These are phyloP conservation scores for Trisateles emortualis DNA, from an alignment of 2,888 invertebrate species.

Conservation along the genomic window DNA sequence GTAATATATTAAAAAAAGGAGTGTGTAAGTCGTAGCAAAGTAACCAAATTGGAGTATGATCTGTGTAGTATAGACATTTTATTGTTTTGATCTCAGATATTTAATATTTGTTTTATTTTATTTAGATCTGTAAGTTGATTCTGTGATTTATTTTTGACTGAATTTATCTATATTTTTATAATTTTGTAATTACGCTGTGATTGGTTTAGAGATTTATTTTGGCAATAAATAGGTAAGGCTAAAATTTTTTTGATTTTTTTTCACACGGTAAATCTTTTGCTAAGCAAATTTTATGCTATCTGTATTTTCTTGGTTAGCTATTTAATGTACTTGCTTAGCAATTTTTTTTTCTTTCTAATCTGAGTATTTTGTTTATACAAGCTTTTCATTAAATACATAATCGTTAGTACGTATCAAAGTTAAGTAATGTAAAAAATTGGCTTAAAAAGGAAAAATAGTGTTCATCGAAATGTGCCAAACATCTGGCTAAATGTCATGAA, in stretches of 20 bases:
- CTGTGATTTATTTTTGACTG: conserved; percentile 37
- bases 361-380: neutral
- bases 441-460: conserved; percentile 57
- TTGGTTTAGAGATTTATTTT: neutral
- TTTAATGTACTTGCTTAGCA: too few relatives aligned
- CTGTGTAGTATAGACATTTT: conserved; percentile 12
- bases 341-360: too few relatives aligned
- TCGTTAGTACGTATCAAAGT: neutral
- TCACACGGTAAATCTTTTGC: too few relatives aligned
- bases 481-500: conserved; percentile 60
- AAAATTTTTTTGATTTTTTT: too few relatives aligned
- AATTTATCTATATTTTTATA: conserved; percentile 23
- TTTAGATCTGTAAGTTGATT: conserved; percentile 24
- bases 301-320: too few relatives aligned
- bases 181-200: neutral
- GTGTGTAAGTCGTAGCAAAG: neutral
- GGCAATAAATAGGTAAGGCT: neutral
- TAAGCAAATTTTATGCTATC: too few relatives aligned
- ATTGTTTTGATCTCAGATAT: conserved; percentile 33
- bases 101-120: conserved; percentile 29
- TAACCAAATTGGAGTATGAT: neutral
- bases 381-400: neutral
- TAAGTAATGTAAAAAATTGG: conserved; percentile 29
- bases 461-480: conserved; percentile 77
- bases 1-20: conserved; percentile 6